A percentile compares a stretch with the other conserved stretches of the same genome.
Evolutionary conservation across 2,888 invertebrate genomes (phyloP).

Genomic region (Agonopterix alstromeriana): DNA sequence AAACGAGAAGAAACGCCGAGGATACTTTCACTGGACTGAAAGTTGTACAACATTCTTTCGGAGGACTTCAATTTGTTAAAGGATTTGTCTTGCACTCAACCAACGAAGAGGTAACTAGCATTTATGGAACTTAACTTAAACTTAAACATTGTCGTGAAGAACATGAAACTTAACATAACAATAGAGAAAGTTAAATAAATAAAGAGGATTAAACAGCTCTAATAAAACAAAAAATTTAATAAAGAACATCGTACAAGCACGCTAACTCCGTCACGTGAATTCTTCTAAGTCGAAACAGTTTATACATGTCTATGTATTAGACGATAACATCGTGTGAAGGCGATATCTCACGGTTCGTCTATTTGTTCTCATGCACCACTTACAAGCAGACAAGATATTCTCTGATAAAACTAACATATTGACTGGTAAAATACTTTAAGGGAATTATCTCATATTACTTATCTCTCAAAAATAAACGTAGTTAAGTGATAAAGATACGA

Average conservation of each 20-base stretch:
- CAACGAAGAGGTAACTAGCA: constrained; percentile 37
- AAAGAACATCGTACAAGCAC: constrained; percentile 3
- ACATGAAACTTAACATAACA: not conserved
- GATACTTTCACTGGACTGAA: constrained; percentile 76
- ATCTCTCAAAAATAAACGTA: no score
- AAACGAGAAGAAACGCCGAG: constrained; percentile 57
- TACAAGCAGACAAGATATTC: not conserved
- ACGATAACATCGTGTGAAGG: constrained; percentile 1
- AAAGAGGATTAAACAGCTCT: no score
- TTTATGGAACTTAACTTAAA: not conserved
- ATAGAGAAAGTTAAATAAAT: not conserved
- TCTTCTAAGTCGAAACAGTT: no score
- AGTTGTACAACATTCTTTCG: constrained; percentile 69
- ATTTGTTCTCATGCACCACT: constrained; percentile 2
- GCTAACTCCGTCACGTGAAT: constrained; percentile 7
- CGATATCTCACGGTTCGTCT: constrained; percentile 3
- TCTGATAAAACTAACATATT: not conserved
- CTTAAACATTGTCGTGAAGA: not conserved
- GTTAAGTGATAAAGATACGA: no score
- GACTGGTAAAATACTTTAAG: no score
- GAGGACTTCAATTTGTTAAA: constrained; percentile 53
- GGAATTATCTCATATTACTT: no score
- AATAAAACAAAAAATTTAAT: constrained; percentile 3
- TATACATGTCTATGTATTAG: not conserved
- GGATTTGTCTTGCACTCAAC: constrained; percentile 37